These are phyloP conservation scores for Polydrusus tereticollis DNA, from an alignment of 2,888 invertebrate genomes.

Conservation along the genomic window DNA sequence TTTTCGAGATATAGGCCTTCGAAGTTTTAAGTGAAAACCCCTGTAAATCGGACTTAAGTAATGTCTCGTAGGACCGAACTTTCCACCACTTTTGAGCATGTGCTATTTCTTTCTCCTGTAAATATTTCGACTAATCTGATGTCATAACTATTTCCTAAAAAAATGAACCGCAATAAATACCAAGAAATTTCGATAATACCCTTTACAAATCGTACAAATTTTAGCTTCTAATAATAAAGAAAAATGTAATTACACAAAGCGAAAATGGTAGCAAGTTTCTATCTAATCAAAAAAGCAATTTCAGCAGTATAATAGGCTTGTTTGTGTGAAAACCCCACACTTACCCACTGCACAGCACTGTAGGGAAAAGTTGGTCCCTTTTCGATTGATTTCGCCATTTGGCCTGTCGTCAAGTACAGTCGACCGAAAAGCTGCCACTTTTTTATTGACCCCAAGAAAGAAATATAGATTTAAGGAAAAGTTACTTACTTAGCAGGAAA, in stretches of 20 bases:
- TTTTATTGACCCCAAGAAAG: constrained; percentile 50
- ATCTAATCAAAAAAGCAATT: constrained; percentile 43
- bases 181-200: neutral
- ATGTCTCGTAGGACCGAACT: too few relatives aligned
- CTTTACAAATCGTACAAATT: neutral
- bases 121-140: too few relatives aligned
- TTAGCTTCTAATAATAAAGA: neutral
- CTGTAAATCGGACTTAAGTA: too few relatives aligned
- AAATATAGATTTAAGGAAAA: constrained; percentile 48
- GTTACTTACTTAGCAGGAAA: constrained; percentile 49
- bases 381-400: constrained; percentile 48
- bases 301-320: constrained; percentile 37
- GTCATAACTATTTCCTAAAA: too few relatives aligned
- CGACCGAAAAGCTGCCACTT: constrained; percentile 47
- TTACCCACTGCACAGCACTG: constrained; percentile 27
- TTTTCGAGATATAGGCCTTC: too few relatives aligned
- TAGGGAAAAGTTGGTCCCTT: constrained; percentile 45
- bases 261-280: constrained; percentile 19
- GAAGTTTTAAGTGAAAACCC: too few relatives aligned
- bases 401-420: constrained; percentile 48
- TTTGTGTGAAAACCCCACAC: constrained; percentile 13
- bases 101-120: too few relatives aligned
- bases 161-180: too few relatives aligned
- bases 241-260: constrained; percentile 19
- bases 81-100: too few relatives aligned